Base-by-base conservation (phyloP, 2,113 vertebrate species). In the Aphyosemion australe region DNA sequence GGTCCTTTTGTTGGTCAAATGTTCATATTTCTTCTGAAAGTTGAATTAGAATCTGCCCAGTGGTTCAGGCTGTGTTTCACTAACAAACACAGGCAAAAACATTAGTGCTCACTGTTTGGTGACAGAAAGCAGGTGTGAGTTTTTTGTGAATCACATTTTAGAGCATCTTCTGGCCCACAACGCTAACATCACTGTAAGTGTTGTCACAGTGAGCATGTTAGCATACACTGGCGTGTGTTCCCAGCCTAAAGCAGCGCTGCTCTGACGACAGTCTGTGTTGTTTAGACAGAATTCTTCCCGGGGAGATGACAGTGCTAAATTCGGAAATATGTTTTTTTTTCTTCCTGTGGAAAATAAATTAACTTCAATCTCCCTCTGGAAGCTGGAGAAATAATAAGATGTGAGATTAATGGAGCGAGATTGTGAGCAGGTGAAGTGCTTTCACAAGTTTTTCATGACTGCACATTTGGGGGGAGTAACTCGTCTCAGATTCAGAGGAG, bases 371-470 rank as follows among this genome's bases (percentile, higher is more conserved):
- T 57, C 62, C 57, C 39, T 21, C 48, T 64, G 52, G 50, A 70
- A 52, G n/a, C 3, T 18, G 1, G 48, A 42, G 56, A 67, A 73
- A 61, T 67, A 80, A 79, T 78, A 72, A 55, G 67, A 84, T 54
- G 42, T 39, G 32, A 51, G 58, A 70, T 73, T 73, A 76, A 64
- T 78, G 63, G 52, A 64, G 74, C 61, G 16, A 48, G 52, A 61
- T 55, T 26, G 56, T 67, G 69, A 72, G 61, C 55, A 63, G 78
- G 67, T 55, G 59, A 69, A 65, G 56, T 47, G 56, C 43, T 69
- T 70, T 64, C 32, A 42, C 26, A 16, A 16, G 43, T 45, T 16
- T 53, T 74, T 76, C 39, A 70, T 50, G 49, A 34, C 12, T 2
- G 4, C 48, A 56, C 58, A 47, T 60, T 68, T 51, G 32, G 26